Evolutionary conservation across 2,888 invertebrate species (phyloP), one percentile per base, ranked within the genome.

Genomic region (Caenorhabditis doughertyi): DNA sequence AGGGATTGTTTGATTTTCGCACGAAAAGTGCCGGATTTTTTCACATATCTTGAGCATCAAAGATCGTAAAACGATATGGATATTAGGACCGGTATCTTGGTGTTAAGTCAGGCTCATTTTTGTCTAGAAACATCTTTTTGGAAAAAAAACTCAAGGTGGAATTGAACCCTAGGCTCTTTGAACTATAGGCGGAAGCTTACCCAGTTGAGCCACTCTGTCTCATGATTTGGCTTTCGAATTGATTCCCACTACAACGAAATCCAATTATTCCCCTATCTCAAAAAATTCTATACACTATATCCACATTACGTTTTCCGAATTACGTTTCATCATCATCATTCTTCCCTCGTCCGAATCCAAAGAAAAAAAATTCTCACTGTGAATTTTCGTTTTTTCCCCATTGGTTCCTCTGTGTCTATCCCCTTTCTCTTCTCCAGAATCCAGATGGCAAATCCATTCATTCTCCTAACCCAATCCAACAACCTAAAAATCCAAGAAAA

Each of bases 1-100:
- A 4, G 5, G 23, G 62, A 51, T 55, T 68, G 67, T 68, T 68
- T 68, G 67, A 55, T 42, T 55, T 68, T 68, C 67, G 39, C 39
- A 51, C 49, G 29, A 29, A 67, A 18, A 53, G 51, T 29, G 35
- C 29, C 18, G 23, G 35, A 55, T 51, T 42, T 8, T 7, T 18
- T 51, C 21, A 51, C 65, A 21, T 35, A n/a, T n/a, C n/a, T n/a
- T n/a, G n/a, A n/a, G n/a, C n/a, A n/a, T n/a, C n/a, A n/a, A n/a
- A n/a, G n/a, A n/a, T n/a, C n/a, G n/a, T 32, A 32, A 9, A 32
- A 4, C 9, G 32, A 9, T 32, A 32, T 32, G 5, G 4, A 4
- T 32, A 32, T 32, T 4, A 32, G 32, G 32, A 32, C 9, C 32
- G 9, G 32, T 32, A 7, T 32, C 32, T 9, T 32, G 11, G n/a